Conservation (phyloP, 30 jellyfish, hydroid and myxozoan genomes). For the Aurelia aurita region DNA sequence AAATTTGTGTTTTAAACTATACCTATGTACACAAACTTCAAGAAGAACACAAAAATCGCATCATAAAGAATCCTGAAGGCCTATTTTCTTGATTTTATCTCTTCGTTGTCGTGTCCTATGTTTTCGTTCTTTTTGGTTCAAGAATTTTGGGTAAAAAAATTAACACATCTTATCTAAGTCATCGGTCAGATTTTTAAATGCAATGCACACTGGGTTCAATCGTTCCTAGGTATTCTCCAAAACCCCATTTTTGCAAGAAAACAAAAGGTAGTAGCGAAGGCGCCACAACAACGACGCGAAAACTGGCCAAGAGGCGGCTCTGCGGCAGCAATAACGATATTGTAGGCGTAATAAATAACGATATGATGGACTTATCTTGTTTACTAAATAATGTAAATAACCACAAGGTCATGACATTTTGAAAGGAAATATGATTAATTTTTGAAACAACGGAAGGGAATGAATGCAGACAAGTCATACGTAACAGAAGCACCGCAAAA, state of each 20-base stretch:
- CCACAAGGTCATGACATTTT: background rate
- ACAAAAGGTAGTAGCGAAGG: too few relatives aligned
- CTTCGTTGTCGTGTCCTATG: too few relatives aligned
- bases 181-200: background rate
- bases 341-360: background rate
- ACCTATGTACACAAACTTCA: too few relatives aligned
- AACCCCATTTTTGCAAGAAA: too few relatives aligned
- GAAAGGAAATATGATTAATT: background rate
- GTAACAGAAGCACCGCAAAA: background rate
- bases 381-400: background rate
- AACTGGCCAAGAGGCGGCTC: background rate
- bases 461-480: background rate
- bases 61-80: too few relatives aligned
- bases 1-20: too few relatives aligned
- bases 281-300: too few relatives aligned
- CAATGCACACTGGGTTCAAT: background rate
- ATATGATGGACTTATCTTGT: background rate
- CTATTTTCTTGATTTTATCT: too few relatives aligned
- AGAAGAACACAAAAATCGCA: too few relatives aligned
- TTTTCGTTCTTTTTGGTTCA: too few relatives aligned
- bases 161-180: too few relatives aligned
- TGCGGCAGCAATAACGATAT: background rate
- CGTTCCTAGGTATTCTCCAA: background rate
- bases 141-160: too few relatives aligned
- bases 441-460: background rate